These are phyloP conservation scores for Drosophila testacea DNA, from an alignment of 2,888 invertebrate genomes.

Conservation along the genomic window DNA sequence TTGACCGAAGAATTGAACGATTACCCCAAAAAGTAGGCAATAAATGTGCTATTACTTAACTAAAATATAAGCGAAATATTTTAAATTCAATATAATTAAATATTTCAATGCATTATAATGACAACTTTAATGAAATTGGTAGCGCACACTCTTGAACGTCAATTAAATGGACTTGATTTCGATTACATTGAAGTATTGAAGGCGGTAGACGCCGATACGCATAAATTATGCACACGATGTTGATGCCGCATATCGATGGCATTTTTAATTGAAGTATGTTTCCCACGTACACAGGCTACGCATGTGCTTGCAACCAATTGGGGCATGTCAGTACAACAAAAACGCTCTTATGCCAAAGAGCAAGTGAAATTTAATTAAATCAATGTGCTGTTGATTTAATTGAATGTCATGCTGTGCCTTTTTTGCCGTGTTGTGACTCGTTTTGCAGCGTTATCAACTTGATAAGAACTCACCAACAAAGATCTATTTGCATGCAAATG, in stretches of 20 bases:
- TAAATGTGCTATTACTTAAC: no score
- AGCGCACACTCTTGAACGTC: background rate
- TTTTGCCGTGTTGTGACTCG: background rate
- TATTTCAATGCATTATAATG: background rate
- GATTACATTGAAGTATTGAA: conserved; percentile 5
- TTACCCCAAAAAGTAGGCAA: no score
- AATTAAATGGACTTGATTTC: conserved; percentile 34
- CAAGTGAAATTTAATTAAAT: conserved; percentile 65
- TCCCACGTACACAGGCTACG: background rate
- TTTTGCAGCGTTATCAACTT: conserved; percentile 27
- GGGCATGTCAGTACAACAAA: conserved; percentile 7
- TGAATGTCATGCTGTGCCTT: conserved; percentile 40
- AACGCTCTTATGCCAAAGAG: conserved; percentile 29
- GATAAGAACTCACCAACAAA: conserved; percentile 12
- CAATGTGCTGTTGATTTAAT: conserved; percentile 72
- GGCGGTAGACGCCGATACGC: conserved; percentile 19
- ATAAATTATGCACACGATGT: conserved; percentile 63
- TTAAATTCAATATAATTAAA: background rate
- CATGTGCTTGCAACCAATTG: conserved; percentile 17
- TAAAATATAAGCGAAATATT: no score
- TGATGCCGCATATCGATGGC: conserved; percentile 67
- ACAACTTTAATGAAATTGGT: conserved; percentile 14
- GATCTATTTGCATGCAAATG: conserved; percentile 61
- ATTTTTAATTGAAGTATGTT: conserved; percentile 68
- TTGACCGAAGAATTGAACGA: no score